phyloP scores from a whole-genome alignment of 1,140 invertebrate species.

The Muscidifurax raptorellus region DNA sequence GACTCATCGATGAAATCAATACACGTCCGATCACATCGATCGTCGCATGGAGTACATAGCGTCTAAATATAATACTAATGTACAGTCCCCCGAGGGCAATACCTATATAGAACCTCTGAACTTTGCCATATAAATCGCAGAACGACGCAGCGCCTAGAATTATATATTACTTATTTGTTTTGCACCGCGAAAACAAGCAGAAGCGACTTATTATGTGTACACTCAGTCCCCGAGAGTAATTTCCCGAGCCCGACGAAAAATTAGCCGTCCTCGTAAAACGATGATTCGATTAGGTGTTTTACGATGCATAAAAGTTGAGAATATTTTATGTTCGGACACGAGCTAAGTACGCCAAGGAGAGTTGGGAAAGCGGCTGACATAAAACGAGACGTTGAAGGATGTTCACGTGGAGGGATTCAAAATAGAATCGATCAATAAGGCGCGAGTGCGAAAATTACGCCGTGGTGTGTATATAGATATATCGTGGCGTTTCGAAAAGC shows the following conservation, averaged over 20 bases:
- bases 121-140: background rate
- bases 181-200: no score
- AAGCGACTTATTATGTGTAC: background rate
- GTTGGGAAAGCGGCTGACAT: constrained; percentile 7
- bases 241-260: background rate
- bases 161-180: no score
- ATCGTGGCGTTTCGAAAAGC: background rate
- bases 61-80: constrained; percentile 30
- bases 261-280: constrained; percentile 15
- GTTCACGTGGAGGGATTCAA: background rate
- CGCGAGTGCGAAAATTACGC: background rate
- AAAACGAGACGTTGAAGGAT: constrained; percentile 9
- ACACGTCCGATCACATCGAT: constrained; percentile 17
- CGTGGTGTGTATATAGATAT: no score
- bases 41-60: constrained; percentile 12
- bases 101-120: background rate
- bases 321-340: constrained; percentile 15
- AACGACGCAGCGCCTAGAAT: background rate
- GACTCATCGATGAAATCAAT: constrained; percentile 35
- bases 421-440: constrained; percentile 28
- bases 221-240: background rate
- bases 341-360: constrained; percentile 21
- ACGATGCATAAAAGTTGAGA: constrained; percentile 36
- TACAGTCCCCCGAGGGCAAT: background rate
- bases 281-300: constrained; percentile 33